Base-by-base conservation (phyloP, 2,888 invertebrate species). In the Heliconius ethilla region DNA sequence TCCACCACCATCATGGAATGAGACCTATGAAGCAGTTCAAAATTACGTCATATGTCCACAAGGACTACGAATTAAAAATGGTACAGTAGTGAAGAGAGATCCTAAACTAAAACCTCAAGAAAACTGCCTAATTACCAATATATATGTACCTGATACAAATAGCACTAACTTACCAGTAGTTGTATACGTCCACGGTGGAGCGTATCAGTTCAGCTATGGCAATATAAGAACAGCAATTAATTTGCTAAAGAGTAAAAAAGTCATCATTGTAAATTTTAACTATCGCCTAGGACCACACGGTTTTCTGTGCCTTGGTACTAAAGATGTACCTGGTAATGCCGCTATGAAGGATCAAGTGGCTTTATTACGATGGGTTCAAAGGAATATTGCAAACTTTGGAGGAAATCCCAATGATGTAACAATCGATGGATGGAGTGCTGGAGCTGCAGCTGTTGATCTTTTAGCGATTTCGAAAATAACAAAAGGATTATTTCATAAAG, bases 171-270 rank as follows among this genome's bases (percentile, higher is more conserved):
- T 86, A 22, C 89, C 94, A 4, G 94, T 94, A 1, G 80, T 93
- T 67, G 90, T 94, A 22, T 84, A 87, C 67, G 84, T 94, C 3
- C 94, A 94, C 77, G 94, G 94, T 27, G 94, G 94, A 5, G 91
- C 87, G 3, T 94, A 88, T 77, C 87, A 90, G 83, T 75, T 84
- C 3, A 92, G 92, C 7, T 83, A 81, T 55, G 90, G 91, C 3
- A 83, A 88, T 76, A 78, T 66, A 11, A 25, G n/a, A 3, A 75
- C 73, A 55, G 7, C 84, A 0, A 82, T 83, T 22, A 84, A 82
- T 18, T 86, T 87, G 70, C 80, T 91, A 11, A 83, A 83, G 4
- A 82, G 79, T 0, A 84, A 86, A 45, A 80, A 89, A 81, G 77
- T 91, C 0, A 85, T 91, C 66, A 80, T 82, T 13, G 88, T 90